phyloP scores from a whole-genome alignment of 2,113 vertebrate species.

The Emydura subglobosa region DNA sequence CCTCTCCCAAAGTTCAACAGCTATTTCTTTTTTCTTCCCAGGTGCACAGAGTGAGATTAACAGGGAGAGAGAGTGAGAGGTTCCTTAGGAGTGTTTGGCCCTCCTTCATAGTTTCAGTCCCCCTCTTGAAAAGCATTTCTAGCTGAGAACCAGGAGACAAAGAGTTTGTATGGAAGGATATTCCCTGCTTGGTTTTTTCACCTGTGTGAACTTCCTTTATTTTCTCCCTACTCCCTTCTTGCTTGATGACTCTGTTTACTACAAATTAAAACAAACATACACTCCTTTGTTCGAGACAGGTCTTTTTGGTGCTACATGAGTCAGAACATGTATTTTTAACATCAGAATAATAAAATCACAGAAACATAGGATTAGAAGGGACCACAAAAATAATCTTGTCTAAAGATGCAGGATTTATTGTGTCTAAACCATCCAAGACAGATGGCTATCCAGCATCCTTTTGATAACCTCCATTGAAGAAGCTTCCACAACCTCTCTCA shows the following conservation, averaged over 20 bases:
- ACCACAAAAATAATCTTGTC: background rate
- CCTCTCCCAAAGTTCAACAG: background rate
- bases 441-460: no score
- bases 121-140: background rate
- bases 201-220: background rate
- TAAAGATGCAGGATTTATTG: background rate
- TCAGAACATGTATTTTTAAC: background rate
- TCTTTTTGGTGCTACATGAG: background rate
- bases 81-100: background rate
- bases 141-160: background rate
- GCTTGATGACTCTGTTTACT: background rate
- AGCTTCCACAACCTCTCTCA: background rate
- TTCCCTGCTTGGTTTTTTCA: background rate
- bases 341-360: background rate
- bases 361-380: background rate
- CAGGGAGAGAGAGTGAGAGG: background rate
- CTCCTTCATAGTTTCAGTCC: background rate
- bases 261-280: background rate
- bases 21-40: no score
- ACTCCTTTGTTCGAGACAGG: background rate
- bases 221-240: background rate
- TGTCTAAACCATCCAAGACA: background rate
- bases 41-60: background rate
- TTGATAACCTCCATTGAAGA: no score
- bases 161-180: background rate